Evolutionary conservation across 2,113 vertebrate species (phyloP).

Genomic region (Rhombomys opimus): DNA sequence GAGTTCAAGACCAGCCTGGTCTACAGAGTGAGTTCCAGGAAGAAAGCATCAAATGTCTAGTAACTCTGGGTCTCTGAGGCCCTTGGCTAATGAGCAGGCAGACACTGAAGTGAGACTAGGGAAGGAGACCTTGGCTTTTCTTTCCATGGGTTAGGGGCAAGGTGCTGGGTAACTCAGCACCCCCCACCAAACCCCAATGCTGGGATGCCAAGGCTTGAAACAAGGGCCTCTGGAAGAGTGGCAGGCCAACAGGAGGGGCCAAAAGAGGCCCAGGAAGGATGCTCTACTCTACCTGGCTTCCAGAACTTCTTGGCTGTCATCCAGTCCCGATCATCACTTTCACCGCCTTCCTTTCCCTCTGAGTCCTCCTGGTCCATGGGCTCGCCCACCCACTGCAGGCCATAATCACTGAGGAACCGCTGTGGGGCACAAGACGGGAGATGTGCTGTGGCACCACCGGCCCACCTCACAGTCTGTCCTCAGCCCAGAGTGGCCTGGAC

Average conservation of each 20-base stretch:
- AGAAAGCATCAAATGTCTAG: background rate
- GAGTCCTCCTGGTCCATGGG: slow-evolving; percentile 37
- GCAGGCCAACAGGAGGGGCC: background rate
- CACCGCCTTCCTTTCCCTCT: background rate
- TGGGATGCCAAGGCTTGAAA: background rate
- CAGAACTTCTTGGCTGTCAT: slow-evolving; percentile 78
- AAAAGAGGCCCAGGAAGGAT: background rate
- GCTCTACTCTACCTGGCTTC: slow-evolving; percentile 84
- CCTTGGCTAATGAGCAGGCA: background rate
- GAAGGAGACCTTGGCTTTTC: background rate
- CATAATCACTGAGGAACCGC: slow-evolving; percentile 93
- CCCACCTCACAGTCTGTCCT: background rate
- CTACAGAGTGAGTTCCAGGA: background rate
- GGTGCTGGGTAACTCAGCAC: too few species aligned
- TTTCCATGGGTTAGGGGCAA: background rate
- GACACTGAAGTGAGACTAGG: background rate
- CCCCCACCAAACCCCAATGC: background rate
- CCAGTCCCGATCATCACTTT: slow-evolving; percentile 54
- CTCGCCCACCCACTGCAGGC: slow-evolving; percentile 94
- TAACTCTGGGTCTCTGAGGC: background rate
- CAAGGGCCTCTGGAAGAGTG: background rate
- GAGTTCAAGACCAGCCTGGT: background rate
- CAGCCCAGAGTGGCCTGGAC: background rate
- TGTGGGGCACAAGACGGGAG: slow-evolving; percentile 72
- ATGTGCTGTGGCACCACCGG: accelerated